Base-by-base conservation (phyloP, 2,113 vertebrate species). In the Spermophilus dauricus region DNA sequence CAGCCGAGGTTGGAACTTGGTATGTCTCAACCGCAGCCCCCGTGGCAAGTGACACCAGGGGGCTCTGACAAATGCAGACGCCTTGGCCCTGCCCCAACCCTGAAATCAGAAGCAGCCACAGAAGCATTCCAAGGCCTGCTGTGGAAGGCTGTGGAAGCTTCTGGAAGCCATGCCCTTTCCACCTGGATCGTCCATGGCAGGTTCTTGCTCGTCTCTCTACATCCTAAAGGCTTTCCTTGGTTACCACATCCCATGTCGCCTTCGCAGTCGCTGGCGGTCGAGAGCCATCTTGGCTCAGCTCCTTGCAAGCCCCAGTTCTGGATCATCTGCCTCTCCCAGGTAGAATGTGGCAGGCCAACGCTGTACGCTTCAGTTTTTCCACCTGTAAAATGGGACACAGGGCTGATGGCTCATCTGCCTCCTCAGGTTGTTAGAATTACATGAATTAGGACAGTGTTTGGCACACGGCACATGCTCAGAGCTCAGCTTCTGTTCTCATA, bases 101-200 rank as follows among this genome's bases (percentile, higher is more conserved):
- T n/a, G 94, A 87, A 13, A 32, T 37, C 53, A 42, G 83, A 85
- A 16, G 14, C 37, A 26, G 82, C 9, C 16, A 8, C 12, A 8
- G 70, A 3, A 1, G 4, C 8, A 0, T 34, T 17, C 42, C 26
- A 58, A 10, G 51, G 65, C 28, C 8, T 16, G 22, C 13, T 12
- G 58, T n/a, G 12, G 45, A 67, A 70, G 67, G 22, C 13, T 12
- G 58, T n/a, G 12, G 45, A 67, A 70, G 67, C n/a, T 51, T 82
- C 81, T 72, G n/a, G 73, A 16, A 58, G 28, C 39, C 45, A 1
- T 37, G 9, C 8, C 6, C 9, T 11, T 12, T 8, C 65, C 18
- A 26, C 18, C 28, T 22, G 5, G 7, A 4, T 58, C 81, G 22
- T 34, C 51, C 37, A 17, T 8, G 58, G 39, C 5, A 22, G 32